phyloP scores from a whole-genome alignment of 2,113 vertebrate species.

The Python bivittatus region DNA sequence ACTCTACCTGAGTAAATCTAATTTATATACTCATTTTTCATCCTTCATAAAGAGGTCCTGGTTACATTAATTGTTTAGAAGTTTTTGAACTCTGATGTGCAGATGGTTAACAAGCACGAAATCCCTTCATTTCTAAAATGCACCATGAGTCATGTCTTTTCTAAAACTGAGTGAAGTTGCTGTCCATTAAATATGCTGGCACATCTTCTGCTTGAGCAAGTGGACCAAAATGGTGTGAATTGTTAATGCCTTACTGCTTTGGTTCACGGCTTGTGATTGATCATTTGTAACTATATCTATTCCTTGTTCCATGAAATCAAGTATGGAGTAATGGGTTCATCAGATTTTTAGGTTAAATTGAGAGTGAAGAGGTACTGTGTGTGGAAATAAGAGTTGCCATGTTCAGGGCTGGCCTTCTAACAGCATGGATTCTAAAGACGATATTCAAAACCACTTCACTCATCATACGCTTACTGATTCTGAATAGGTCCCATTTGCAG shows the following conservation, averaged over 20 bases:
- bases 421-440: slow-evolving; percentile 91
- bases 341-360: slow-evolving; percentile 95
- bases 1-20: slow-evolving; percentile 54
- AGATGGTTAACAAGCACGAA: slow-evolving; percentile 51
- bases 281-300: slow-evolving; percentile 94
- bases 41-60: slow-evolving; percentile 57
- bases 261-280: slow-evolving; percentile 91
- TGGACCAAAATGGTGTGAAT: slow-evolving; percentile 90
- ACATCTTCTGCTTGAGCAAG: slow-evolving; percentile 90
- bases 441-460: slow-evolving; percentile 92
- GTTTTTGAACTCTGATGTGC: slow-evolving; percentile 45
- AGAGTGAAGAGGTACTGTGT: slow-evolving; percentile 94
- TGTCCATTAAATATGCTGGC: slow-evolving; percentile 90
- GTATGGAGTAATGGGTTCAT: slow-evolving; percentile 90
- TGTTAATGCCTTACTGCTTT: slow-evolving; percentile 92
- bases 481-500: slow-evolving; percentile 90
- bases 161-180: slow-evolving; percentile 80
- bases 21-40: slow-evolving; percentile 36
- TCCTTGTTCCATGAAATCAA: slow-evolving; percentile 96
- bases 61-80: slow-evolving; percentile 69
- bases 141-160: slow-evolving; percentile 77
- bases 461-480: slow-evolving; percentile 94
- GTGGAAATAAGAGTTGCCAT: slow-evolving; percentile 88
- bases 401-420: slow-evolving; percentile 86
- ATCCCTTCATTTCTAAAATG: slow-evolving; percentile 69